These are phyloP conservation scores for Lepidocolaptes lacrymiger DNA, from an alignment of 2,797 vertebrate species.

Conservation along the genomic window DNA sequence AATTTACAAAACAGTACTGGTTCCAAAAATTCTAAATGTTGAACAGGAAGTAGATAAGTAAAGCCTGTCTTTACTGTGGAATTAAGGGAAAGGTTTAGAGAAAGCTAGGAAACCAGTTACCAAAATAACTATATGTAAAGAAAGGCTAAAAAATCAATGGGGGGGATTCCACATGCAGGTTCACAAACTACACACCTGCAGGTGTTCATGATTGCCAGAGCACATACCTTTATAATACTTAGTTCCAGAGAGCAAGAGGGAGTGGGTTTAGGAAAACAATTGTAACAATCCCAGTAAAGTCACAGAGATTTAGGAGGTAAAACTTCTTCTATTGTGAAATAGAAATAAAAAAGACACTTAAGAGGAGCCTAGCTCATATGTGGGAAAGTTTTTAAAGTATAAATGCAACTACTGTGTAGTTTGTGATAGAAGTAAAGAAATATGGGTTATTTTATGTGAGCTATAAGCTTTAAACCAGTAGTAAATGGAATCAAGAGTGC, in stretches of 20 bases:
- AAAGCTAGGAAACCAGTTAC: not conserved
- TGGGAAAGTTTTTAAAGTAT: not conserved
- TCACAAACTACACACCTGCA: not conserved
- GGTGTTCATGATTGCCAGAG: not conserved
- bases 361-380: not conserved
- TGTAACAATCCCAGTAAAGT: not conserved
- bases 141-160: not conserved
- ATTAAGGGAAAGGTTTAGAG: not conserved
- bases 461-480: not conserved
- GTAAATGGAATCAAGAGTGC: not conserved
- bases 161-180: not conserved
- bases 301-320: not conserved
- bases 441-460: not conserved
- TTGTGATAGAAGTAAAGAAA: not conserved
- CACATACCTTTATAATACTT: not conserved
- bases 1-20: not conserved
- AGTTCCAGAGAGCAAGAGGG: not conserved
- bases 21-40: not conserved
- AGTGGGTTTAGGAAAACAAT: not conserved
- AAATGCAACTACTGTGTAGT: not conserved
- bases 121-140: not conserved
- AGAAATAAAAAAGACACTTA: not conserved
- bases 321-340: not conserved
- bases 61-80: not conserved
- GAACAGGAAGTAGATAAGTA: slow-evolving; percentile 16